These are phyloP conservation scores for Acanthopagrus latus DNA, from an alignment of 2,797 vertebrate species.

Conservation along the genomic window DNA sequence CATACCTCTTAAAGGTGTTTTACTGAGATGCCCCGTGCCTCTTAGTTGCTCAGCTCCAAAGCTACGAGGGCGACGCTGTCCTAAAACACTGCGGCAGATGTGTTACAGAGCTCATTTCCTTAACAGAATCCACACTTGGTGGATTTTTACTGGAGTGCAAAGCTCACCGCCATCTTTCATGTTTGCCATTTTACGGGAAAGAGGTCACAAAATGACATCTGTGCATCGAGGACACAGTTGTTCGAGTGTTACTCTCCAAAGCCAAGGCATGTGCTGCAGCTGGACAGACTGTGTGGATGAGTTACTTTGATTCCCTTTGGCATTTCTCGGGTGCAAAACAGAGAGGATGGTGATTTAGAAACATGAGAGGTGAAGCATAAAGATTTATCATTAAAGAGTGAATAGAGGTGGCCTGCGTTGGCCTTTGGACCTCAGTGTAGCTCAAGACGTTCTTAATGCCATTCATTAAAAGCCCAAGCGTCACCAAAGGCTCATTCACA, in stretches of 20 bases:
- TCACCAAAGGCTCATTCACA: conserved; percentile 77
- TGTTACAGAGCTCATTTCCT: conserved; percentile 58
- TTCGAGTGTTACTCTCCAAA: conserved; percentile 36
- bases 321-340: conserved; percentile 32
- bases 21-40: conserved; percentile 46
- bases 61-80: conserved; percentile 3
- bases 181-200: conserved; percentile 45
- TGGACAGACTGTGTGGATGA: conserved; percentile 6
- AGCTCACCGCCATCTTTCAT: conserved; percentile 51
- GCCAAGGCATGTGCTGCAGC: conserved; percentile 38
- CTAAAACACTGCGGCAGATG: conserved; percentile 65
- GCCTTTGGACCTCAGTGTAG: conserved; percentile 58
- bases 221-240: conserved; percentile 30
- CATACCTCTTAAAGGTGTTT: conserved; percentile 47
- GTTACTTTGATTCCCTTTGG: conserved; percentile 18
- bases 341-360: conserved; percentile 35
- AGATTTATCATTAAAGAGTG: conserved; percentile 47
- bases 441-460: conserved; percentile 69
- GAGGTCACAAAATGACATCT: conserved; percentile 49
- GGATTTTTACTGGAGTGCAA: conserved; percentile 57
- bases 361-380: conserved; percentile 22
- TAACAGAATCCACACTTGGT: conserved; percentile 53
- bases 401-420: conserved; percentile 60
- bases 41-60: conserved; percentile 25
- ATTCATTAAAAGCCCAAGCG: conserved; percentile 64